Evolutionary conservation across 2,888 invertebrate genomes (phyloP).

Genomic region (Diplazon laetatorius): DNA sequence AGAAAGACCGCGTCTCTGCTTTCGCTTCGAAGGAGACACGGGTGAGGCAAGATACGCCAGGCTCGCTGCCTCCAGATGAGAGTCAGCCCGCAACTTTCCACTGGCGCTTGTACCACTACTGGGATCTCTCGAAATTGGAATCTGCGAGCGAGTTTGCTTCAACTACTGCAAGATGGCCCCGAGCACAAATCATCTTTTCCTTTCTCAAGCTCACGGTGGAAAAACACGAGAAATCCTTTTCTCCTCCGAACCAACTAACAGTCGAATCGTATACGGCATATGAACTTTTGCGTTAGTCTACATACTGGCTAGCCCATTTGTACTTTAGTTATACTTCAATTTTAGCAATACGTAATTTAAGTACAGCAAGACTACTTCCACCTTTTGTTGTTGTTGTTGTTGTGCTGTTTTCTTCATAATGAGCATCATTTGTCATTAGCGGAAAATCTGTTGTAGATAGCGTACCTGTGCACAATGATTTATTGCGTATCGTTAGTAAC

Average conservation of each 20-base stretch:
- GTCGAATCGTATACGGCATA: slow-evolving; percentile 38
- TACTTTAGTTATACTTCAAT: too few species aligned
- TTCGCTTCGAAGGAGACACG: slow-evolving; percentile 54
- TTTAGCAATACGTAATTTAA: too few species aligned
- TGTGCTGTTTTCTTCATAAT: too few species aligned
- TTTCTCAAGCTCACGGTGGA: slow-evolving; percentile 37
- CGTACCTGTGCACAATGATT: too few species aligned
- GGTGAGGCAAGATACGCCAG: slow-evolving; percentile 47
- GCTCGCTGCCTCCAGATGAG: slow-evolving; percentile 53
- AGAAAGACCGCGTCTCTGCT: slow-evolving; percentile 52
- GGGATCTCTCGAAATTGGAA: slow-evolving; percentile 64
- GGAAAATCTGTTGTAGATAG: too few species aligned
- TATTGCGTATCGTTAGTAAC: too few species aligned
- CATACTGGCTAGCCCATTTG: slow-evolving; percentile 15
- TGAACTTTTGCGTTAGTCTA: slow-evolving; percentile 48
- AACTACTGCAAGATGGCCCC: slow-evolving; percentile 58
- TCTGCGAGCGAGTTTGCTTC: slow-evolving; percentile 62
- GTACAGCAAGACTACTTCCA: too few species aligned
- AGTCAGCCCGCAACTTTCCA: slow-evolving; percentile 51
- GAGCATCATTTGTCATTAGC: too few species aligned
- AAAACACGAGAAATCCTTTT: slow-evolving; percentile 57
- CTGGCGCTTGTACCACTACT: slow-evolving; percentile 58
- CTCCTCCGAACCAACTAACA: slow-evolving; percentile 41
- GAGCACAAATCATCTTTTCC: slow-evolving; percentile 60
- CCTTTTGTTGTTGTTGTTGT: too few species aligned